Base-by-base conservation (phyloP, 2,797 vertebrate species). In the Mormyrus hasselquistii region DNA sequence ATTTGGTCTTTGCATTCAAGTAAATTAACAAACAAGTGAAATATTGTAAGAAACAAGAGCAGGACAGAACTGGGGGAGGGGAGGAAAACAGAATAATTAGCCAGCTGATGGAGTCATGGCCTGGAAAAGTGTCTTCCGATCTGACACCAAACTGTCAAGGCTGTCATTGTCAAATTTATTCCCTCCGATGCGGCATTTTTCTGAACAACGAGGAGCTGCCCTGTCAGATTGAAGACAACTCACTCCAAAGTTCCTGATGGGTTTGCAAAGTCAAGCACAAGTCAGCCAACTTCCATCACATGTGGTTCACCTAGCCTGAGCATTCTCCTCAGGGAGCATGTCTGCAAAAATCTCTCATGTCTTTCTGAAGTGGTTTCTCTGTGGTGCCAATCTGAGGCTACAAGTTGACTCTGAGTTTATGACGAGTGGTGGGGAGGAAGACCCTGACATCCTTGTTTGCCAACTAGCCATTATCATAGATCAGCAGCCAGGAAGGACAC, bases 81-180 rank as follows among this genome's bases (percentile, higher is more conserved):
- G 49, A 22, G 50, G 2, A 52, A 65, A 55, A 62, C 47, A 57
- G 84, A 55, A 55, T 89, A 89, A 89, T 89, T 89, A 89, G 89
- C 85, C 89, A 38, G 50, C 34, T 87, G 85, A 89, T 87, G 49
- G 53, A 86, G 88, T 89, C 85, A 19, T 87, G 85, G 94, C 93
- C 93, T 89, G 91, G 93, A 90, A 91, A 89, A 92, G 90, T 62
- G 87, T 49, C 88, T 79, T 92, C 93, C 92, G 92, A 89, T 92
- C 92, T 96, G 96, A 96, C 96, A 96, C 96, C 94, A 96, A 96
- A 96, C 96, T 96, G 96, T 96, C 96, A 96, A 94, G 90, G 89
- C 94, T 95, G 95, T 96, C 96, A 95, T 93, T 93, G 92, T 95
- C 94, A 95, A 94, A 95, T 94, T 94, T 94, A 92, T 90, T 89